Evolutionary conservation across 2,113 vertebrate genomes (phyloP).

Genomic region (Mormoops blainvillei): DNA sequence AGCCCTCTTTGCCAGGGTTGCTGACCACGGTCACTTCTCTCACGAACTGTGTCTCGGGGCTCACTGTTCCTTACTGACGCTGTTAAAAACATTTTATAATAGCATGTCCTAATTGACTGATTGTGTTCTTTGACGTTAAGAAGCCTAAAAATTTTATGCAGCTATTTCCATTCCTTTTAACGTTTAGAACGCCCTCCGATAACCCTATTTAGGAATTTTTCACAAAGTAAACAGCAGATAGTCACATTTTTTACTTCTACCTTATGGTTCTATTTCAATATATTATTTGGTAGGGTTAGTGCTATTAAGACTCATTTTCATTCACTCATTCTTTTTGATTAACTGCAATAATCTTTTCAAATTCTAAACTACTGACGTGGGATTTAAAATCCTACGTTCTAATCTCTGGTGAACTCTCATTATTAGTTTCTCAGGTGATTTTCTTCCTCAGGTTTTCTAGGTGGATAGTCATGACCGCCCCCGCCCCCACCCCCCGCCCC

Average conservation of each 20-base stretch:
- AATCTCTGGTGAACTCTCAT: not conserved
- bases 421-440: not conserved
- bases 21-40: rapidly evolving
- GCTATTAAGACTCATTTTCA: not conserved
- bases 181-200: not conserved
- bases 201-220: not conserved
- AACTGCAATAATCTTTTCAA: not conserved
- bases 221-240: not conserved
- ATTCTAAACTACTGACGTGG: not conserved
- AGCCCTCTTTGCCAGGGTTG: too few relatives aligned
- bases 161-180: not conserved
- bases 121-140: not conserved
- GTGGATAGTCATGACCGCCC: not conserved
- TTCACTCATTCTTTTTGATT: not conserved
- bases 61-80: not conserved
- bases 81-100: not conserved
- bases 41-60: too few relatives aligned
- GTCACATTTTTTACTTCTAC: not conserved
- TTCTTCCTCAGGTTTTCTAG: not conserved
- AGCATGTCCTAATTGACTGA: not conserved
- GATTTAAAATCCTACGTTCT: not conserved
- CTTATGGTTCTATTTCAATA: not conserved
- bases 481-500: too few relatives aligned
- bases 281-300: not conserved
- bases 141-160: not conserved